Evolutionary conservation across 2,797 vertebrate genomes (phyloP).

Genomic region (Platalea minor): DNA sequence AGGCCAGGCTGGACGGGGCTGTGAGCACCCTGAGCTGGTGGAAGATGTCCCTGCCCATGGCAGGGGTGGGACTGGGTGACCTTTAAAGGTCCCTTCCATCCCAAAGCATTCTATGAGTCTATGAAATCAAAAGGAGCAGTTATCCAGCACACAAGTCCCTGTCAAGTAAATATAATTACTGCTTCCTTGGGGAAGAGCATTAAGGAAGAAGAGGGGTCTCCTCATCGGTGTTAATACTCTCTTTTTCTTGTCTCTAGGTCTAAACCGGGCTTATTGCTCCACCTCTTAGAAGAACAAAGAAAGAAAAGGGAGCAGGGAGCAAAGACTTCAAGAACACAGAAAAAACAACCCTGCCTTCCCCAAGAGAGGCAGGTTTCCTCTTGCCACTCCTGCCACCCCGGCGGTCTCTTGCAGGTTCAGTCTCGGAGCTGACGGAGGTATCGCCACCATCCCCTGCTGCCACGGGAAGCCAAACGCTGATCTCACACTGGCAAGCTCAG

Average conservation of each 20-base stretch:
- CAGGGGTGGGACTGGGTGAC: too few species aligned
- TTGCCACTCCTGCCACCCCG: not conserved
- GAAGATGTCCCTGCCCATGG: too few species aligned
- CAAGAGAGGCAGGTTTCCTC: not conserved
- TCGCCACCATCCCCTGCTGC: not conserved
- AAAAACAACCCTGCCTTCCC: not conserved
- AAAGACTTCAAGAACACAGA: not conserved
- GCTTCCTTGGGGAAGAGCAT: not conserved
- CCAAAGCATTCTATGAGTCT: too few species aligned
- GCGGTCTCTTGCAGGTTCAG: not conserved
- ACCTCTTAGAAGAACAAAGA: not conserved
- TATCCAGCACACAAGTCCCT: not conserved
- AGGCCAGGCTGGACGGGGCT: too few species aligned
- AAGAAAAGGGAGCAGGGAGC: not conserved
- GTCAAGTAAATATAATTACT: not conserved
- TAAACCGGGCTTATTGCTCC: not conserved
- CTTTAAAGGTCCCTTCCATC: too few species aligned
- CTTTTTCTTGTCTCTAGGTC: not conserved
- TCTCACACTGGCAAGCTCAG: not conserved
- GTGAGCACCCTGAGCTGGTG: too few species aligned
- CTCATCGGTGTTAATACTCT: not conserved
- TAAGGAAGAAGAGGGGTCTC: not conserved
- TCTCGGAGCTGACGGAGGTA: not conserved
- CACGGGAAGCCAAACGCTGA: not conserved
- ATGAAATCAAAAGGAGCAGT: not conserved